Evolutionary conservation across 2,888 invertebrate species (phyloP).

Genomic region (Leuctra nigra): DNA sequence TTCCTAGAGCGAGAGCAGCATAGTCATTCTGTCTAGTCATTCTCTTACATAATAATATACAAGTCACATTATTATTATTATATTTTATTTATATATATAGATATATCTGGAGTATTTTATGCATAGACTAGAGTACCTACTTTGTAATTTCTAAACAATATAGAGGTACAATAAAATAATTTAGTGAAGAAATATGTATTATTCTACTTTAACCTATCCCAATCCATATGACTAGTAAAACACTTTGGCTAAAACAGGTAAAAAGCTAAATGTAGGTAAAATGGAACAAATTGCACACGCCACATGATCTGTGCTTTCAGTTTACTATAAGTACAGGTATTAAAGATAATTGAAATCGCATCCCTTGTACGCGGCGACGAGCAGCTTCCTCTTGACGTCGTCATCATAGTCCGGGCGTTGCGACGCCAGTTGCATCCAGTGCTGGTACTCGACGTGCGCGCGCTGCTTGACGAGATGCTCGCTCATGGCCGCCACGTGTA

Average conservation of each 20-base stretch:
- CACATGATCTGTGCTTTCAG: background rate
- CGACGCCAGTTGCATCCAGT: background rate
- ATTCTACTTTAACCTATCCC: no score
- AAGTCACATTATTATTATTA: no score
- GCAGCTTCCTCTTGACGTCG: background rate
- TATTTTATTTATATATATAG: no score
- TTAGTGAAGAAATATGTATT: no score
- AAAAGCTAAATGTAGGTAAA: background rate
- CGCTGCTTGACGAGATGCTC: background rate
- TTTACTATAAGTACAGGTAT: background rate
- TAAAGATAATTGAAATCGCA: conserved; percentile 14
- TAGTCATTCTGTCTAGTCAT: no score
- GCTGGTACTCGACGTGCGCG: conserved; percentile 15
- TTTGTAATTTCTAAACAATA: no score
- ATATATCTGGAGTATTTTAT: no score
- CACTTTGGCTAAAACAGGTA: conserved; percentile 6
- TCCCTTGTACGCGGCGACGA: conserved; percentile 16
- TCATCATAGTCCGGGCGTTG: background rate
- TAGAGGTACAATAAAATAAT: no score
- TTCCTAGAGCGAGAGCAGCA: no score
- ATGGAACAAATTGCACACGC: conserved; percentile 5
- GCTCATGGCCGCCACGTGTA: background rate
- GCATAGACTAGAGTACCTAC: no score
- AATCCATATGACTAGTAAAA: conserved; percentile 8
- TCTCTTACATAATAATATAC: no score